Evolutionary conservation across 2,888 invertebrate species (phyloP).

Genomic region (Caenorhabditis auriculariae): DNA sequence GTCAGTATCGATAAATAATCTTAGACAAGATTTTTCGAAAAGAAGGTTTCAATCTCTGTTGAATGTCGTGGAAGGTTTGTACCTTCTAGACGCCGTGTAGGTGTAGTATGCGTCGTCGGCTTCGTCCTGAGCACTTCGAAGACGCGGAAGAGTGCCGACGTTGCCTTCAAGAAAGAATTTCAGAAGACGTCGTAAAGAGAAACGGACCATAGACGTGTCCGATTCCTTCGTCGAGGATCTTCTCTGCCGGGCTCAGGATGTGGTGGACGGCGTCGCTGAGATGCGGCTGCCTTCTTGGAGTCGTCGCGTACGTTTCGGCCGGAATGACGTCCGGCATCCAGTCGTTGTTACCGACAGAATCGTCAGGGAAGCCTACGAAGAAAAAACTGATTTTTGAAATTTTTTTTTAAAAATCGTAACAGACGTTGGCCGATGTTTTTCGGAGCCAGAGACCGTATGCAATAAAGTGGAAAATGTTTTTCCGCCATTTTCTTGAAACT

Average conservation of each 20-base stretch:
- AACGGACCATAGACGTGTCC: constrained; percentile 33
- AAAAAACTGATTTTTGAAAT: too few relatives aligned
- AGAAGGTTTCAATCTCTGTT: constrained; percentile 16
- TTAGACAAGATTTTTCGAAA: too few relatives aligned
- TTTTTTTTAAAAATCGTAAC: too few relatives aligned
- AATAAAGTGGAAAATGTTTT: too few relatives aligned
- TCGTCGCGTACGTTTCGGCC: constrained; percentile 30
- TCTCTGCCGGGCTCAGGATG: constrained; percentile 45
- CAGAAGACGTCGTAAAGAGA: too few relatives aligned
- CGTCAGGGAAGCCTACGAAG: too few relatives aligned
- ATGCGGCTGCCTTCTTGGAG: constrained; percentile 17
- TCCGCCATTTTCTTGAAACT: too few relatives aligned
- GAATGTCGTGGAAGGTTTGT: constrained; percentile 21
- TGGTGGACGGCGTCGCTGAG: constrained; percentile 4
- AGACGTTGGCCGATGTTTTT: constrained; percentile 6
- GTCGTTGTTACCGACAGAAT: constrained; percentile 22
- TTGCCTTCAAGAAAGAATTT: constrained; percentile 24
- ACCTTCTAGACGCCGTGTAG: constrained; percentile 35
- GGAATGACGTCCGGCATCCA: constrained; percentile 49
- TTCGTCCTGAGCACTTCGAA: constrained; percentile 47
- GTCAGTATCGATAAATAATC: too few relatives aligned
- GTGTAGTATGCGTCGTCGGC: constrained; percentile 59
- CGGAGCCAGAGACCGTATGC: constrained; percentile 22
- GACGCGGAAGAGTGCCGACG: constrained; percentile 33
- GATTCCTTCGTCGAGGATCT: constrained; percentile 39